A percentile compares a stretch with the other conserved stretches of the same genome.
Evolutionary conservation across 2,888 invertebrate genomes (phyloP).

Genomic region (Himalopsyche kuldschensis): DNA sequence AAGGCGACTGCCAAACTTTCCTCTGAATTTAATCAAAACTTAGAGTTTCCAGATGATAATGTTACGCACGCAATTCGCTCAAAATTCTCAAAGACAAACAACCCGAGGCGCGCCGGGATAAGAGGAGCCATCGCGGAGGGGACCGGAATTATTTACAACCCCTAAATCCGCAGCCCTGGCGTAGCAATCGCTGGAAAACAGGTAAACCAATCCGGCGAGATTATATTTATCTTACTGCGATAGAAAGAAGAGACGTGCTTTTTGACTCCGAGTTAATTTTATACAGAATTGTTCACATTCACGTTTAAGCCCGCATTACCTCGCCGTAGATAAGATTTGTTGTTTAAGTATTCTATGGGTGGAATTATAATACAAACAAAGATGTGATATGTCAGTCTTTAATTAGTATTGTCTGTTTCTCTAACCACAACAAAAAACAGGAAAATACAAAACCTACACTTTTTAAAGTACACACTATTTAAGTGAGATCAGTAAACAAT

Average conservation of each 20-base stretch:
- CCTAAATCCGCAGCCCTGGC: neutral
- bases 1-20: neutral
- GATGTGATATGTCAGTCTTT: too few species aligned
- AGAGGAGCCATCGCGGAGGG: neutral
- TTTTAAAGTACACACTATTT: too few species aligned
- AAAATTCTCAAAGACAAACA: neutral
- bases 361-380: too few species aligned
- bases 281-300: neutral
- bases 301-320: neutral
- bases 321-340: neutral
- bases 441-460: too few species aligned
- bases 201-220: neutral
- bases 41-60: neutral
- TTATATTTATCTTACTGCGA: neutral
- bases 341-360: too few species aligned
- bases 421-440: too few species aligned
- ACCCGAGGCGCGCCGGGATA: neutral
- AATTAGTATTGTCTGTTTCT: too few species aligned
- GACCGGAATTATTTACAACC: neutral
- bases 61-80: neutral
- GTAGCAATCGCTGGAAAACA: neutral
- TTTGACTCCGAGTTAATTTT: neutral
- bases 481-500: too few species aligned
- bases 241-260: neutral
- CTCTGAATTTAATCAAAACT: neutral